Evolutionary conservation across 2,888 invertebrate genomes (phyloP).

Genomic region (Girardia tigrina): DNA sequence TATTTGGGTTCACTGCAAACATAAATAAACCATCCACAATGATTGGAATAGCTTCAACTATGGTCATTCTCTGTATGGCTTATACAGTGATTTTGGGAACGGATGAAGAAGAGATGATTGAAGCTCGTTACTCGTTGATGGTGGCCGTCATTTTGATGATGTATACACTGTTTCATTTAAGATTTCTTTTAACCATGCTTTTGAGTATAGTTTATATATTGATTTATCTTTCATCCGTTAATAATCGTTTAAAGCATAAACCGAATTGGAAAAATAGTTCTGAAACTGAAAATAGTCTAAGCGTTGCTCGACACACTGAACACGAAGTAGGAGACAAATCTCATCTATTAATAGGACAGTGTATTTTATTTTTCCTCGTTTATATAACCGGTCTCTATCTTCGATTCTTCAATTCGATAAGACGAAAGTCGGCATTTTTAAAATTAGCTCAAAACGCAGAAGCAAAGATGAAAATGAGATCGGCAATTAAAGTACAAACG

Average conservation of each 20-base stretch:
- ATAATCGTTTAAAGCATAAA: background rate
- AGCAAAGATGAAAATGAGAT: background rate
- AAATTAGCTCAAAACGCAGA: slow-evolving; percentile 15
- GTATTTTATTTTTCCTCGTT: background rate
- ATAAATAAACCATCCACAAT: background rate
- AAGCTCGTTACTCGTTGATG: background rate
- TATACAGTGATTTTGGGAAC: background rate
- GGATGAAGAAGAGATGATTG: background rate
- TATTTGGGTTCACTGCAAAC: background rate
- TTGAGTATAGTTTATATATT: slow-evolving; percentile 6
- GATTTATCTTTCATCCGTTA: background rate
- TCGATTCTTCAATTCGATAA: background rate
- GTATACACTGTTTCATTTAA: slow-evolving; percentile 12
- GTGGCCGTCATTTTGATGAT: background rate
- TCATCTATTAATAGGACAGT: background rate
- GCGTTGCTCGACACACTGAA: background rate
- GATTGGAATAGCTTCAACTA: background rate
- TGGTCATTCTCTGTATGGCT: background rate
- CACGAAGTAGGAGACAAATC: background rate
- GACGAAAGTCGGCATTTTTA: slow-evolving; percentile 1
- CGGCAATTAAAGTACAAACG: background rate
- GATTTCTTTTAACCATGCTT: background rate
- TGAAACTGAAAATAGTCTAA: background rate
- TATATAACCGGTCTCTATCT: slow-evolving; percentile 16
- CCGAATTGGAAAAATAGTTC: background rate